Base-by-base conservation (phyloP, 2,797 vertebrate genomes). In the Megaceryle alcyon region DNA sequence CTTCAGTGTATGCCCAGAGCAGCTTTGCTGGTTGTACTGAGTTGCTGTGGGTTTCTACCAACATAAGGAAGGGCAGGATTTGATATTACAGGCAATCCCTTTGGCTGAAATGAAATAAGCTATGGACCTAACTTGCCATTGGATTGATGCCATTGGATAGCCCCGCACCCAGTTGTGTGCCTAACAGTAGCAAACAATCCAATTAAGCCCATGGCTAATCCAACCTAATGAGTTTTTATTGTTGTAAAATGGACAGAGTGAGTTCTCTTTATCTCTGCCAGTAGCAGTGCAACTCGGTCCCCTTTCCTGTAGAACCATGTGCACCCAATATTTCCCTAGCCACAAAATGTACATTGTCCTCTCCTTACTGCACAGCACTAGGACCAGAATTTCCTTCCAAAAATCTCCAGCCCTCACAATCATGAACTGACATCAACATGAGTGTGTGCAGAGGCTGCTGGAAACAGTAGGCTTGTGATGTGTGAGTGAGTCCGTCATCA, bases 351-450 rank as follows among this genome's bases (percentile, higher is more conserved):
- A 20, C 51, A 4, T 44, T 12, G 9, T 15, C 66, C 8, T 69
- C 54, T 76, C 53, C 53, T n/a, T 31, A 4, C 22, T 57, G 15
- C 2, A 0, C 1, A 0, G 10, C 26, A 3, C 3, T 14, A 12
- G n/a, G 53, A 70, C 22, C 14, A 22, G 35, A 33, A 86, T 69
- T 83, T 41, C 44, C 2, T 31, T 3, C 7, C 17, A 26, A 8
- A 49, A 77, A 4, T 11, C 54, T 80, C 59, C 84, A 33, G 44
- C 56, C 14, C 12, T 80, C 9, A 3, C 0, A 0, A 4, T 21
- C 5, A 2, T 15, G 48, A 28, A 0, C 41, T 31, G 68, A 12
- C 33, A 21, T 3, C 61, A 8, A 2, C 1, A 0, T 1, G 12
- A 46, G 29, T 7, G 3, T 2, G 0, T 46, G 53, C 14, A 5